These are phyloP conservation scores for Eupithecia subfuscata DNA, from an alignment of 2,888 invertebrate species.

Conservation along the genomic window DNA sequence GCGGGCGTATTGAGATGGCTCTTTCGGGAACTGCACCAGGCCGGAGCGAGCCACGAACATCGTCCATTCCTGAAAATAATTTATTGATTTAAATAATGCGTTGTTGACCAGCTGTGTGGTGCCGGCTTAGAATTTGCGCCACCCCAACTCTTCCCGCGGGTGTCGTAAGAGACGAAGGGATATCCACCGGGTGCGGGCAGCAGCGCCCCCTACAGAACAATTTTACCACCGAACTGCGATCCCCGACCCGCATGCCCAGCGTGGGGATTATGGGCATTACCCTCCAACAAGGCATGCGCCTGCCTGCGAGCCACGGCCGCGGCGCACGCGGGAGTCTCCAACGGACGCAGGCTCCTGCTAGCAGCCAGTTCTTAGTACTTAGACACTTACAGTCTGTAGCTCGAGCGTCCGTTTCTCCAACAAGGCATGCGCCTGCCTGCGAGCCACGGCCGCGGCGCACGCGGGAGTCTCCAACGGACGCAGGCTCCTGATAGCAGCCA, in stretches of 20 bases:
- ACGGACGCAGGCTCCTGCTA: conserved; percentile 64
- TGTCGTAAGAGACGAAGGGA: too few relatives aligned
- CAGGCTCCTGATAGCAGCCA: conserved; percentile 58
- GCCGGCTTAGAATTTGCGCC: too few relatives aligned
- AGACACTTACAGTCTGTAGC: conserved; percentile 62
- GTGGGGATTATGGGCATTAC: too few relatives aligned
- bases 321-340: conserved; percentile 63
- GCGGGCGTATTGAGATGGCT: conserved; percentile 69
- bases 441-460: conserved; percentile 56
- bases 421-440: conserved; percentile 55
- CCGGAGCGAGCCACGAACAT: conserved; percentile 79
- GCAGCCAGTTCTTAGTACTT: conserved; percentile 53
- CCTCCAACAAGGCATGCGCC: conserved; percentile 63
- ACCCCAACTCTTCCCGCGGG: too few relatives aligned
- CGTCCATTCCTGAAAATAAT: conserved; percentile 73
- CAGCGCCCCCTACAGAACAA: too few relatives aligned
- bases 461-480: conserved; percentile 69
- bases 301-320: conserved; percentile 53
- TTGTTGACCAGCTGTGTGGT: too few relatives aligned
- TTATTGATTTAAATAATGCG: neutral
- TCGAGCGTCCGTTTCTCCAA: conserved; percentile 50
- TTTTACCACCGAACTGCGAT: too few relatives aligned
- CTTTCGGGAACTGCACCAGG: conserved; percentile 75
- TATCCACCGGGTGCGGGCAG: too few relatives aligned
- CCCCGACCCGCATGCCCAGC: too few relatives aligned